Evolutionary conservation across 2,113 vertebrate species (phyloP).

Genomic region (Cyanistes caeruleus): DNA sequence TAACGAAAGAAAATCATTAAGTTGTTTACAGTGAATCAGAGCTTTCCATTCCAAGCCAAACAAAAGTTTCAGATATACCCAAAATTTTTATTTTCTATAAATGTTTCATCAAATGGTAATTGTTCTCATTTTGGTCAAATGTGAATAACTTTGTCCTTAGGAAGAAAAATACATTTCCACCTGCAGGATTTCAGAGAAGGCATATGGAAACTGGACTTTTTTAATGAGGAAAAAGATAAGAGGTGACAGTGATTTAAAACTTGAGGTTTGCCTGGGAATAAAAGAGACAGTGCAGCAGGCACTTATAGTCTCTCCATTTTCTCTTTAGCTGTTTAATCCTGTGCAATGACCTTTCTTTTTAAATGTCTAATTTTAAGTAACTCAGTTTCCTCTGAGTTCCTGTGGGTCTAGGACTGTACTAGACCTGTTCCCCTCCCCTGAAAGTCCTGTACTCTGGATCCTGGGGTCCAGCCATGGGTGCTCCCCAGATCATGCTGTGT

Average conservation of each 20-base stretch:
- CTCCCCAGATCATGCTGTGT: background rate
- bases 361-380: background rate
- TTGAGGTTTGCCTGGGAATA: background rate
- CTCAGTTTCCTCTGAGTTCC: background rate
- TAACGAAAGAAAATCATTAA: background rate
- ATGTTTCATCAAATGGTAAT: background rate
- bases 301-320: background rate
- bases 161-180: background rate
- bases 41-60: background rate
- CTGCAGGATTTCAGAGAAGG: background rate
- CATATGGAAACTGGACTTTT: background rate
- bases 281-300: background rate
- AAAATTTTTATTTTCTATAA: background rate
- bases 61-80: background rate
- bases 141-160: background rate
- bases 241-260: background rate
- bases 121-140: background rate
- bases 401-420: fast-evolving
- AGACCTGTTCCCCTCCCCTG: background rate
- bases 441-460: background rate
- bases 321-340: background rate
- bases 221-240: background rate
- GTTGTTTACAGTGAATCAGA: background rate
- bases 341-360: background rate
- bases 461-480: background rate